A percentile compares a stretch with the other conserved stretches of the same genome.
These are phyloP conservation scores for Ranitomeya variabilis DNA, from an alignment of 2,113 vertebrate genomes.

Conservation along the genomic window DNA sequence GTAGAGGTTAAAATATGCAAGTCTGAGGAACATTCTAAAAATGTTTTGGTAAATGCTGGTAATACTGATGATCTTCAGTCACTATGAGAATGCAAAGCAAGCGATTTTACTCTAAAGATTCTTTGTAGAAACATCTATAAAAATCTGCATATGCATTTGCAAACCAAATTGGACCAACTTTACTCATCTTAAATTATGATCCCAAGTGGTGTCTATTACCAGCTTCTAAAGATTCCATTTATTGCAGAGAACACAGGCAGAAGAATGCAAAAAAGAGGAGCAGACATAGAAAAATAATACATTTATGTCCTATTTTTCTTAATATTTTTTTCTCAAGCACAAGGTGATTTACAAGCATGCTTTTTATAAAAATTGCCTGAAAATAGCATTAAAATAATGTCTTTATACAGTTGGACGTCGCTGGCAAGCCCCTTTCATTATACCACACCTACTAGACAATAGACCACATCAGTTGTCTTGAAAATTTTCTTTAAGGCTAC, in stretches of 20 bases:
- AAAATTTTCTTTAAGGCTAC: too few species aligned
- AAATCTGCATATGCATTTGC: constrained; percentile 48
- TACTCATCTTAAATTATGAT: constrained; percentile 37
- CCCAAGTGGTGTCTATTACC: constrained; percentile 10
- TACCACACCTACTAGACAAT: too few species aligned
- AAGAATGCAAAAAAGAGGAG: neutral
- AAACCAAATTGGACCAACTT: constrained; percentile 42
- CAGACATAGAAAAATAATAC: neutral
- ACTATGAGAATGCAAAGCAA: constrained; percentile 24
- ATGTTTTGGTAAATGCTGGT: constrained; percentile 30
- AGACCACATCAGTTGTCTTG: too few species aligned
- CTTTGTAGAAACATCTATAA: constrained; percentile 43
- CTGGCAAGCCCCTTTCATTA: too few species aligned
- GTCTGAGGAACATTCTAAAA: neutral
- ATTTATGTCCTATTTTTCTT: neutral
- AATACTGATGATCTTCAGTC: constrained; percentile 27
- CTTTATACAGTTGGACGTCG: too few species aligned
- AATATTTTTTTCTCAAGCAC: neutral
- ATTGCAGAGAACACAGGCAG: constrained; percentile 23
- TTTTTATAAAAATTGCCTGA: neutral
- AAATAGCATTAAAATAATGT: neutral
- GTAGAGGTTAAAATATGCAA: constrained; percentile 22
- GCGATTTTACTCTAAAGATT: constrained; percentile 9
- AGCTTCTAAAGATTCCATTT: constrained; percentile 10
- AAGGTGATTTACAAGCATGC: neutral